Evolutionary conservation across 2,113 vertebrate species (phyloP), one percentile per base, ranked within the genome.

Genomic region (Saguinus imperator): DNA sequence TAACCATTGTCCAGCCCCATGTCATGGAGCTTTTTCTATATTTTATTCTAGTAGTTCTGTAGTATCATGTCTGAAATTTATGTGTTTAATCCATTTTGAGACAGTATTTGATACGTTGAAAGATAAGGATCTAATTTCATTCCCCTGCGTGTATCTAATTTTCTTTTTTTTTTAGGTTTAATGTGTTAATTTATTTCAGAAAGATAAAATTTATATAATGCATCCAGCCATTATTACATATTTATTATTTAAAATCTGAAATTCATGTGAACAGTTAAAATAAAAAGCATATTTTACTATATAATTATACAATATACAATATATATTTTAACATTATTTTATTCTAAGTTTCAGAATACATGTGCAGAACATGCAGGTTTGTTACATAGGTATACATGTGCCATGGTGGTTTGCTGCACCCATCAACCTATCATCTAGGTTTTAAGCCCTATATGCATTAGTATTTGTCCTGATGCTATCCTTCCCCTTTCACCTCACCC

Each of bases 221-320:
- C 21, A 43, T 45, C 90, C 57, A 73, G 81, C 35, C 77, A 91
- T 6, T 48, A 16, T 52, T 16, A 64, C 61, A 64, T 64, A 11
- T 43, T 77, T 93, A 76, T 29, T 64, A 75, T 79, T 93, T 82
- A 76, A 89, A 92, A 76, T 48, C 14, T 73, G 16, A 96, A 94
- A 76, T 85, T 76, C 7, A 96, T 40, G 45, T 82, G 35, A 32
- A 52, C 9, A 91, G 37, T 72, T 52, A 82, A 95, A 90, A 64
- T 52, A 84, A 68, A 80, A 55, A 86, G 12, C 8, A 43, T 25
- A n/a, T 21, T 73, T 75, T 91, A 70, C 29, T 27, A 4, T 27
- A 89, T 40, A 90, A 52, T 66, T 85, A 86, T 43, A 55, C 1
- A 43, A 82, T 17, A 21, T 32, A 55, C 48, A 57, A 57, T 29